Percentiles rank a stretch among this genome's conserved stretches.
Evolutionary conservation across 2,113 vertebrate genomes (phyloP).

Genomic region (Eurypyga helias): DNA sequence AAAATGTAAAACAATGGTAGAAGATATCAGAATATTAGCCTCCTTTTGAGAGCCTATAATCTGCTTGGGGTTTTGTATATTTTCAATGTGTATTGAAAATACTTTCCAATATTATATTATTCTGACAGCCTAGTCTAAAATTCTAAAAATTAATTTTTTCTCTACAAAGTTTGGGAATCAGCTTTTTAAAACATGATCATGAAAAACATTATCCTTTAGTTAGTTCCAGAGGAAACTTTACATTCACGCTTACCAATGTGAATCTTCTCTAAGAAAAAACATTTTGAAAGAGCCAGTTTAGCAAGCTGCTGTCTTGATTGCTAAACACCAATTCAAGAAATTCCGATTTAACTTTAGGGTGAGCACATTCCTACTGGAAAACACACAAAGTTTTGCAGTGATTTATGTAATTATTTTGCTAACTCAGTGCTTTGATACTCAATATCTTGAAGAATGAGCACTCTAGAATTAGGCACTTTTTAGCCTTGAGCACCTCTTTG

Average conservation of each 20-base stretch:
- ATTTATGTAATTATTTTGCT: conserved; percentile 10
- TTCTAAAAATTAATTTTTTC: background rate
- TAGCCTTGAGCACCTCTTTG: conserved; percentile 21
- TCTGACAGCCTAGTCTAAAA: background rate
- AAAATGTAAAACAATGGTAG: background rate
- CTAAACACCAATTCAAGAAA: background rate
- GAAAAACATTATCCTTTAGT: background rate
- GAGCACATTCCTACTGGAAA: background rate
- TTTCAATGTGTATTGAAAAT: background rate
- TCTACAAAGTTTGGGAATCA: background rate
- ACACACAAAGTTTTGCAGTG: background rate
- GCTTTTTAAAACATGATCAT: background rate
- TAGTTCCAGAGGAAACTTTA: no score
- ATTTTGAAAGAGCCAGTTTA: background rate
- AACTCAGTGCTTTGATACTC: background rate
- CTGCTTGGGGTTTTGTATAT: background rate
- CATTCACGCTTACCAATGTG: no score
- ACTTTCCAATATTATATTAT: background rate
- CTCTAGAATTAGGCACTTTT: conserved; percentile 19
- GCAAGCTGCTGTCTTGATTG: background rate
- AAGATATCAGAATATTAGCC: background rate
- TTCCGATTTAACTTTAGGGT: background rate
- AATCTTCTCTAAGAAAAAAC: background rate
- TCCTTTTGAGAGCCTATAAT: background rate
- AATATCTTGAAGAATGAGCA: conserved; percentile 1